These are phyloP conservation scores for Rhyacichthys aspro DNA, from an alignment of 2,797 vertebrate species.

Conservation along the genomic window DNA sequence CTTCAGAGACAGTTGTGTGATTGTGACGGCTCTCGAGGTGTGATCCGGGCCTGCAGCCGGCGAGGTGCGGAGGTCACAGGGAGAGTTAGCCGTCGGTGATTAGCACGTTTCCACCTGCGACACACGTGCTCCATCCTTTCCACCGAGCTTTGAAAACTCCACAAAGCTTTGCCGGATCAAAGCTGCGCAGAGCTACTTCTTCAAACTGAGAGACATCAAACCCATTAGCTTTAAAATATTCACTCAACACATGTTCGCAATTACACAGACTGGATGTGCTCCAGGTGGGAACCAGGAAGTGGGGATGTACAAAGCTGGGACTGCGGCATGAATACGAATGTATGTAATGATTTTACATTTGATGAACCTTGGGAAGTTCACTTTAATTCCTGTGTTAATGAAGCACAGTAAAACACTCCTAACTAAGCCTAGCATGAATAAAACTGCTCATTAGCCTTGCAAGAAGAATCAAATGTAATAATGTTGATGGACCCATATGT, in stretches of 20 bases:
- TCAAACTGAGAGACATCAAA: constrained; percentile 54
- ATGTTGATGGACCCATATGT: no score
- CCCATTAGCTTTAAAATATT: constrained; percentile 68
- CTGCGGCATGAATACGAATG: constrained; percentile 8
- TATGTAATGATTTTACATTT: constrained; percentile 8
- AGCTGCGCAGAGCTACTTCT: constrained; percentile 44
- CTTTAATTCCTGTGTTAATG: no score
- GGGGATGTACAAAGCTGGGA: constrained; percentile 9
- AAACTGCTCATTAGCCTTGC: no score
- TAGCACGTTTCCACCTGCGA: constrained; percentile 65
- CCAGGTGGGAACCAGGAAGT: constrained; percentile 23
- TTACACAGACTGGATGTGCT: constrained; percentile 40
- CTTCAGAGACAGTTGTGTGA: constrained; percentile 13
- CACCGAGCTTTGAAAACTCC: constrained; percentile 43
- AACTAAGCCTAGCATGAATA: no score
- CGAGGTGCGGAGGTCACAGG: constrained; percentile 39
- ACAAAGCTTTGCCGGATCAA: constrained; percentile 63
- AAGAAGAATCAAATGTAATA: no score
- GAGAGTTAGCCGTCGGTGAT: constrained; percentile 62
- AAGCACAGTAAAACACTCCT: no score
- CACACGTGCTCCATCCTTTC: constrained; percentile 36
- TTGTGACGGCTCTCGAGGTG: constrained; percentile 21
- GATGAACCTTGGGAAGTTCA: background rate
- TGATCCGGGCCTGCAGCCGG: constrained; percentile 58
- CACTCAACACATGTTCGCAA: constrained; percentile 56